Evolutionary conservation across 2,113 vertebrate genomes (phyloP).

Genomic region (Amblyopsis rosae): DNA sequence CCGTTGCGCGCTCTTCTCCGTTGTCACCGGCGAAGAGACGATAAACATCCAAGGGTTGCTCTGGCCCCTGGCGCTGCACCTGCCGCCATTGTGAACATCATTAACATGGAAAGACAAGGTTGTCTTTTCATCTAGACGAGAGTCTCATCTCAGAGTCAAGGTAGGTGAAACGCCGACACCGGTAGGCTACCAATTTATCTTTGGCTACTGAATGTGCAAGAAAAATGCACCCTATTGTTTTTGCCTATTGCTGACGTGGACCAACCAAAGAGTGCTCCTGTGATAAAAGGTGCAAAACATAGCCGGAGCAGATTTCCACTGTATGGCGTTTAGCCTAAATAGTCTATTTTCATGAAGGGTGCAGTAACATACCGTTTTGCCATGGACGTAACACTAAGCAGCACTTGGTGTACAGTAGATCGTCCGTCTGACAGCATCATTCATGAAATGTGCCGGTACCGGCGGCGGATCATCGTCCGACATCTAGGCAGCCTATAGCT

Average conservation of each 20-base stretch:
- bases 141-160: conserved; percentile 70
- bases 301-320: conserved; percentile 33
- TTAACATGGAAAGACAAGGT: conserved; percentile 60
- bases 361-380: conserved; percentile 31
- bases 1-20: conserved; percentile 48
- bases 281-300: conserved; percentile 32
- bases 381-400: neutral
- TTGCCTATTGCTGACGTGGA: conserved; percentile 56
- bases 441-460: conserved; percentile 21
- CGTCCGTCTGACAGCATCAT: conserved; percentile 14
- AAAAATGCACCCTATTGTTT: conserved; percentile 6
- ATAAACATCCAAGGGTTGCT: conserved; percentile 45
- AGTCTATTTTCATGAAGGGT: conserved; percentile 27
- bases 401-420: neutral
- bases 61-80: conserved; percentile 53
- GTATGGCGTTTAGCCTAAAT: neutral
- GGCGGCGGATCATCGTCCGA: neutral
- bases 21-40: conserved; percentile 38
- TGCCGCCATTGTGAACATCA: conserved; percentile 42
- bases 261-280: conserved; percentile 21
- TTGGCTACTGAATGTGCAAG: conserved; percentile 10
- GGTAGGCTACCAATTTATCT: conserved; percentile 28
- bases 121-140: conserved; percentile 59
- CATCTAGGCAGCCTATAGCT: neutral
- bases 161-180: conserved; percentile 49